Percentiles rank a stretch among this genome's conserved stretches.
Conservation (phyloP, 35 echinoderm and acorn worm genomes). For the Chiridota heheva region DNA sequence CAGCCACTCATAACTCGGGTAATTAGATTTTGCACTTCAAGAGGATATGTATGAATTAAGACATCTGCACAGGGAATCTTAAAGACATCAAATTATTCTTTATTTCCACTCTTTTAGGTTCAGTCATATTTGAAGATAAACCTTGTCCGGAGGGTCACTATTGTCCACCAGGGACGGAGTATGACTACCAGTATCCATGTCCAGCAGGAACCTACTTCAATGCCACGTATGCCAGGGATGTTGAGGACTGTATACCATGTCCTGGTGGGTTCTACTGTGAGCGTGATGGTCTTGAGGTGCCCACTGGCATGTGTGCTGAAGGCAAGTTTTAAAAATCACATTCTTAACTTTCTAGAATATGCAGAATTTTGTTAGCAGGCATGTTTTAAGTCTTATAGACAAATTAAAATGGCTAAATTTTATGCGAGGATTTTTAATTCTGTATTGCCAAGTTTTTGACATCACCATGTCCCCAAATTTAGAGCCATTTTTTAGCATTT, state of each 20-base stretch:
- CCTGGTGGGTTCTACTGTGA: conserved; percentile 84
- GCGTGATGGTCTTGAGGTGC: conserved; percentile 67
- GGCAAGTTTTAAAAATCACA: conserved; percentile 57
- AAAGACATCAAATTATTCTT: too few species aligned
- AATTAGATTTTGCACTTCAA: too few species aligned
- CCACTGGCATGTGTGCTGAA: conserved; percentile 70
- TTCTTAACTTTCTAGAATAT: neutral
- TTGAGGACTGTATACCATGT: conserved; percentile 74
- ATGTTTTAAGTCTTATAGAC: too few species aligned
- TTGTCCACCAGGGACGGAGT: conserved; percentile 73
- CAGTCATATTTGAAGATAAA: conserved; percentile 83
- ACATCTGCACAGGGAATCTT: too few species aligned
- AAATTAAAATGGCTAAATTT: too few species aligned
- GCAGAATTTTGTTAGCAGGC: neutral
- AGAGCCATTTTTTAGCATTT: too few species aligned
- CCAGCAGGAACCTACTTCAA: conserved; percentile 86
- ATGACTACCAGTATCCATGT: conserved; percentile 79
- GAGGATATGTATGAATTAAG: too few species aligned
- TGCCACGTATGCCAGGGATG: conserved; percentile 58
- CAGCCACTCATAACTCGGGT: too few species aligned
- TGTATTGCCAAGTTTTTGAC: too few species aligned
- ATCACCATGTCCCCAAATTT: too few species aligned
- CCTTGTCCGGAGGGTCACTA: conserved; percentile 92
- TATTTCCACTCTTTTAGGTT: too few species aligned
- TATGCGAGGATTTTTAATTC: too few species aligned